phyloP scores from a whole-genome alignment of 2,888 invertebrate species.

The Atherix ibis region DNA sequence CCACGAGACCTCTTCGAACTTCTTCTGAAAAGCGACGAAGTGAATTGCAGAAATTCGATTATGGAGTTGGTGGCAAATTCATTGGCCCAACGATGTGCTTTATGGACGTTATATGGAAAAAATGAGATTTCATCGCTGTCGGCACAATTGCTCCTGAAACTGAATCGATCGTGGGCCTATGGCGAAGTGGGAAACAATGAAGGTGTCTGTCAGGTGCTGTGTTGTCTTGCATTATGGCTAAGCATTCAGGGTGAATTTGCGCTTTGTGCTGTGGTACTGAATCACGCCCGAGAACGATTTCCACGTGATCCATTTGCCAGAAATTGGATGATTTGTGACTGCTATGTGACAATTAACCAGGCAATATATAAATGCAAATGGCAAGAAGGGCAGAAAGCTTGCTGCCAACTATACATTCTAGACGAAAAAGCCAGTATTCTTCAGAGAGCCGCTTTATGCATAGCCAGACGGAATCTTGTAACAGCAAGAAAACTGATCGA shows the following conservation, averaged over 20 bases:
- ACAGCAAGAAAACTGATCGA: slow-evolving; percentile 26
- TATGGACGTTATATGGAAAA: slow-evolving; percentile 82
- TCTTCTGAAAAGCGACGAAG: slow-evolving; percentile 65
- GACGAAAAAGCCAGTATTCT: slow-evolving; percentile 51
- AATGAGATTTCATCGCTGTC: slow-evolving; percentile 68
- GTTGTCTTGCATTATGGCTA: slow-evolving; percentile 43
- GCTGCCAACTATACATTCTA: slow-evolving; percentile 48
- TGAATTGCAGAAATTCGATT: slow-evolving; percentile 73
- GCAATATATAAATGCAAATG: slow-evolving; percentile 39
- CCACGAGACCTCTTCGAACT: slow-evolving; percentile 42
- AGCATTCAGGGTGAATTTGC: slow-evolving; percentile 37
- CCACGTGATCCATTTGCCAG: slow-evolving; percentile 44
- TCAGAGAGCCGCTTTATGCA: slow-evolving; percentile 29
- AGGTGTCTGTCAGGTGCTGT: slow-evolving; percentile 51
- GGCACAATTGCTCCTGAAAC: slow-evolving; percentile 60
- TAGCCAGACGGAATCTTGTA: slow-evolving; percentile 29
- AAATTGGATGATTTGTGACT: slow-evolving; percentile 53
- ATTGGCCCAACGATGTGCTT: slow-evolving; percentile 63
- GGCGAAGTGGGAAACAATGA: slow-evolving; percentile 44
- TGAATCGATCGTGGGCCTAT: slow-evolving; percentile 44
- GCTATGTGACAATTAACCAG: slow-evolving; percentile 37
- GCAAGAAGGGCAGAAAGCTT: slow-evolving; percentile 51
- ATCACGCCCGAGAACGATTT: slow-evolving; percentile 45
- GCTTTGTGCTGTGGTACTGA: slow-evolving; percentile 40
- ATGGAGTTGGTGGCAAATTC: slow-evolving; percentile 66